phyloP scores from a whole-genome alignment of 2,888 invertebrate genomes.

The Disparrhopalites patrizii region DNA sequence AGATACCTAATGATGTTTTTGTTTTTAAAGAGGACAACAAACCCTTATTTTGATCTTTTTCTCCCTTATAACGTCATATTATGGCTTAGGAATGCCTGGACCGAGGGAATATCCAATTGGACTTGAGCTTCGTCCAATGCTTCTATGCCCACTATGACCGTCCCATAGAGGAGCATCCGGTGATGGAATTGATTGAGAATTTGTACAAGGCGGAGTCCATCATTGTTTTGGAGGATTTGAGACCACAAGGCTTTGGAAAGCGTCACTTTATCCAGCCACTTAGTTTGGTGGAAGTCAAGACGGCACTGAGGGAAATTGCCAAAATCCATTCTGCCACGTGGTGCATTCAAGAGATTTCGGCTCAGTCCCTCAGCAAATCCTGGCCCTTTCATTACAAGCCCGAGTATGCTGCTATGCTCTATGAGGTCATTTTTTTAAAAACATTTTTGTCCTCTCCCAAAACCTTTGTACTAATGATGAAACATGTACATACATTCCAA shows the following conservation, averaged over 20 bases:
- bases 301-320: slow-evolving; percentile 41
- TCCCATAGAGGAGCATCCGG: slow-evolving; percentile 29
- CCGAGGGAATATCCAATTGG: background rate
- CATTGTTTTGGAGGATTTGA: slow-evolving; percentile 49
- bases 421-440: slow-evolving; percentile 16
- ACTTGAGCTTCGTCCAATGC: slow-evolving; percentile 42
- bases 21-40: no score
- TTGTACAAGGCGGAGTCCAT: slow-evolving; percentile 48
- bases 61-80: no score
- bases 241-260: slow-evolving; percentile 45
- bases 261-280: slow-evolving; percentile 46
- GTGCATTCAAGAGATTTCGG: slow-evolving; percentile 37
- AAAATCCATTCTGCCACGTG: slow-evolving; percentile 48
- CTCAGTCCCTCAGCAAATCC: background rate
- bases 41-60: no score
- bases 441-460: no score
- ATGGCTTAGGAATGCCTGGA: slow-evolving; percentile 1
- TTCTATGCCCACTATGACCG: slow-evolving; percentile 48
- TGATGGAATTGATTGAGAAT: slow-evolving; percentile 34
- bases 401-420: slow-evolving; percentile 27
- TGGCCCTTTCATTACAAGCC: slow-evolving; percentile 23
- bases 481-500: no score
- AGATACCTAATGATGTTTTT: no score
- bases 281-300: slow-evolving; percentile 42
- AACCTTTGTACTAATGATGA: no score